Conservation (phyloP, 2,888 invertebrate genomes). For the Halocaridina rubra region DNA sequence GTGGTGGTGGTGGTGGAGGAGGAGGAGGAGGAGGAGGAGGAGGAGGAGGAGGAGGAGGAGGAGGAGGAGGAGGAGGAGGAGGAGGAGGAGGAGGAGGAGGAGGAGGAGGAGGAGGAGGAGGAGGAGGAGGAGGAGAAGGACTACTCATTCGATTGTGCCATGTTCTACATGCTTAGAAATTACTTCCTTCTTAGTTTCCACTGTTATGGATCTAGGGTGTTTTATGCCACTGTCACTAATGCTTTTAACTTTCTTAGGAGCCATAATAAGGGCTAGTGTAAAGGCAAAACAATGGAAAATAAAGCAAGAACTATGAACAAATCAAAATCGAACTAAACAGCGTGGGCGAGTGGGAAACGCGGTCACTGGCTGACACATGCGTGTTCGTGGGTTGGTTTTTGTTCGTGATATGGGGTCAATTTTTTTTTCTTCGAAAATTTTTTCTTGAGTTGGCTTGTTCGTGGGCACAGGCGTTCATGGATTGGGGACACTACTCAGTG, state of each 20-base stretch:
- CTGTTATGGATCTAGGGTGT: neutral
- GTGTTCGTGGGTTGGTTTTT: too few species aligned
- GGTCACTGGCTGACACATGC: too few species aligned
- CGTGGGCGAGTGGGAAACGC: neutral
- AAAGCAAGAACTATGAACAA: too few species aligned
- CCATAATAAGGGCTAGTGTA: too few species aligned
- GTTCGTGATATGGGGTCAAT: too few species aligned
- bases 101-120: neutral
- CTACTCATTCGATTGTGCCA: neutral
- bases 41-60: slow-evolving; percentile 18
- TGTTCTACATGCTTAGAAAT: neutral
- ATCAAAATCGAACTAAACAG: neutral
- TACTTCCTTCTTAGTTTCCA: neutral
- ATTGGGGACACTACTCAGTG: too few species aligned
- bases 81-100: slow-evolving; percentile 1
- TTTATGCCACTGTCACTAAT: too few species aligned
- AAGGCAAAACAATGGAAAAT: too few species aligned
- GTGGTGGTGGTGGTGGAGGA: neutral
- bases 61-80: slow-evolving; percentile 61
- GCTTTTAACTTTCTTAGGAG: too few species aligned
- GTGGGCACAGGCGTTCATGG: too few species aligned
- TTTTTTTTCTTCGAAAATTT: neutral
- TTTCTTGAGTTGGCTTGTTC: too few species aligned
- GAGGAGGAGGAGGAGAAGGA: neutral
- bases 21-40: slow-evolving; percentile 61